Evolutionary conservation across 2,888 invertebrate species (phyloP).

Genomic region (Andrena hattorfiana): DNA sequence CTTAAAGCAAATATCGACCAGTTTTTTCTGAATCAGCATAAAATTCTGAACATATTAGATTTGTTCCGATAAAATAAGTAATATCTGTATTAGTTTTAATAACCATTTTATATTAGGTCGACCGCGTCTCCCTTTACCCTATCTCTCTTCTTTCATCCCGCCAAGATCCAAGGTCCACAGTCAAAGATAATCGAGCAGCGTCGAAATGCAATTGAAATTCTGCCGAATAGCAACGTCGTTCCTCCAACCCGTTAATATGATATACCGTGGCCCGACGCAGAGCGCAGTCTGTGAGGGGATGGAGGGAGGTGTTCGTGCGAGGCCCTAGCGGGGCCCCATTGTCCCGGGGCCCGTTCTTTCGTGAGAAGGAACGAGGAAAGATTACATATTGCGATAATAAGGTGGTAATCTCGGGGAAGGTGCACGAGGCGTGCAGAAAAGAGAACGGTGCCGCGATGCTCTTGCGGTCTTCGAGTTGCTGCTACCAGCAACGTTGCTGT

Average conservation of each 20-base stretch:
- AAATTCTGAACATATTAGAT: too few relatives aligned
- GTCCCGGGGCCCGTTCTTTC: conserved; percentile 58
- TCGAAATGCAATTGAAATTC: too few relatives aligned
- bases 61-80: too few relatives aligned
- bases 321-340: conserved; percentile 47
- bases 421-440: conserved; percentile 53
- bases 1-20: too few relatives aligned
- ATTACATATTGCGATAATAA: conserved; percentile 60
- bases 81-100: too few relatives aligned
- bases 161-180: too few relatives aligned
- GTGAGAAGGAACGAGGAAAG: conserved; percentile 56
- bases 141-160: too few relatives aligned
- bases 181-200: too few relatives aligned
- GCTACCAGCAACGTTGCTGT: conserved; percentile 46
- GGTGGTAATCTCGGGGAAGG: conserved; percentile 54
- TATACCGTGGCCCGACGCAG: not conserved
- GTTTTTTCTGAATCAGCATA: too few relatives aligned
- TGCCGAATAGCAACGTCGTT: not conserved
- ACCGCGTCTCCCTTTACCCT: too few relatives aligned
- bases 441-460: conserved; percentile 61
- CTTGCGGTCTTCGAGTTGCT: conserved; percentile 53
- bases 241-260: conserved; percentile 23
- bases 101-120: too few relatives aligned
- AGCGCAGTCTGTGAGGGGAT: not conserved
- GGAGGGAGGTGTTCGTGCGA: conserved; percentile 33